Conservation (phyloP, 2,888 invertebrate genomes). For the Margaritifera margaritifera region DNA sequence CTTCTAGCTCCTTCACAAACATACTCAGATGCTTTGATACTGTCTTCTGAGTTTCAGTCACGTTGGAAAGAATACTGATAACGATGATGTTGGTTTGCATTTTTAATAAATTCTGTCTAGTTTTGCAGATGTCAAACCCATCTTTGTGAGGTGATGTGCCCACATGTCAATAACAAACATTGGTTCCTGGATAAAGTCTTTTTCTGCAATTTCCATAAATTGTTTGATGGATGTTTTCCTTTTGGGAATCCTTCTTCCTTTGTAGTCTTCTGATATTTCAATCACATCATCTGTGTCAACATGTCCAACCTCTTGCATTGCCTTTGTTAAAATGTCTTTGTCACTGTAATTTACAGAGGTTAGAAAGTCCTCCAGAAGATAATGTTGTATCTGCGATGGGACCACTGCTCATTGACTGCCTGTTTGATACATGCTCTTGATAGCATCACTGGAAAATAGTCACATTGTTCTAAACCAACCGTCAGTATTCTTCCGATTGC, state of each 20-base stretch:
- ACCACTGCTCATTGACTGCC: no score
- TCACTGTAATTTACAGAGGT: no score
- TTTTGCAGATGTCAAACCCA: background rate
- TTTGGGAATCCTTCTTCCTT: background rate
- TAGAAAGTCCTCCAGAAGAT: no score
- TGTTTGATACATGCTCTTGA: no score
- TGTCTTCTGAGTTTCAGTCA: background rate
- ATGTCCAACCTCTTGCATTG: no score
- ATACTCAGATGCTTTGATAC: background rate
- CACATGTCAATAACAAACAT: constrained; percentile 1
- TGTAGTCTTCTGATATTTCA: background rate
- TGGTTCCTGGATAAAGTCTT: constrained; percentile 1
- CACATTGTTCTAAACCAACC: no score
- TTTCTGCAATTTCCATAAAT: background rate
- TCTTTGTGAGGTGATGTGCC: background rate
- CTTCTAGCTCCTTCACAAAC: background rate
- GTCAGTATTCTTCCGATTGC: no score
- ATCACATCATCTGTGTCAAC: background rate
- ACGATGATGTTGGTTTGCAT: background rate
- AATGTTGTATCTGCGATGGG: no score
- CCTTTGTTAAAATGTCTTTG: no score
- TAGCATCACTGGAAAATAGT: no score
- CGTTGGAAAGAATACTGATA: background rate
- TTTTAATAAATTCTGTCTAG: background rate
- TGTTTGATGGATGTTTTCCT: no score